Percentiles rank a stretch among this genome's conserved stretches.
Conservation (phyloP, 2,888 invertebrate genomes). For the Cheilosia impressa region DNA sequence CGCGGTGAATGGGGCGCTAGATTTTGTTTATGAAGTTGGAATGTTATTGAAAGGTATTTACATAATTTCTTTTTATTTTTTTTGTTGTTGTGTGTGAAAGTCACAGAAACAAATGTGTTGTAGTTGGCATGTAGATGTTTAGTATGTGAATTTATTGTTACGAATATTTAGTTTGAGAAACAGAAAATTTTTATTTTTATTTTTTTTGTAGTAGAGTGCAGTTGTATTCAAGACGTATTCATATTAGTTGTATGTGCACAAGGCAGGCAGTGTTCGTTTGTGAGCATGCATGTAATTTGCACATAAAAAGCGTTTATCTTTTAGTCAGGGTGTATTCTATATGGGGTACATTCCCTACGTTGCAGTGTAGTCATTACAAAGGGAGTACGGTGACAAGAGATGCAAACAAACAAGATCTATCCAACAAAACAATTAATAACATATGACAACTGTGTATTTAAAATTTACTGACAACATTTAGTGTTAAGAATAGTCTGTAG, state of each 20-base stretch:
- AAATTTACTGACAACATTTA: background rate
- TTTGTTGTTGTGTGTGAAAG: slow-evolving; percentile 28
- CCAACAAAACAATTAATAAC: slow-evolving; percentile 6
- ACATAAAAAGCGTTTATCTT: slow-evolving; percentile 58
- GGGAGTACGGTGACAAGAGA: slow-evolving; percentile 3
- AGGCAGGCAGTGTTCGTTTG: slow-evolving; percentile 46
- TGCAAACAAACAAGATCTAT: slow-evolving; percentile 23
- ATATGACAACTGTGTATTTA: background rate
- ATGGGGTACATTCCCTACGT: slow-evolving; percentile 28
- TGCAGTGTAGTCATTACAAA: slow-evolving; percentile 30
- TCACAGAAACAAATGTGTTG: slow-evolving; percentile 49
- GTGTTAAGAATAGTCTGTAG: background rate
- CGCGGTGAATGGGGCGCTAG: slow-evolving; percentile 98
- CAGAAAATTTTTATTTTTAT: slow-evolving; percentile 4
- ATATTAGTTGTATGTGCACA: slow-evolving; percentile 22
- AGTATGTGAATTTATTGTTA: slow-evolving; percentile 46
- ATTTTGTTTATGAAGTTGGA: slow-evolving; percentile 73
- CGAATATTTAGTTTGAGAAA: slow-evolving; percentile 33
- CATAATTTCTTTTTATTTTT: slow-evolving; percentile 65
- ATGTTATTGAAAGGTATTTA: slow-evolving; percentile 63
- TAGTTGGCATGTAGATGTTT: slow-evolving; percentile 47
- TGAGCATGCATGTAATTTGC: slow-evolving; percentile 45
- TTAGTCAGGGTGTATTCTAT: background rate
- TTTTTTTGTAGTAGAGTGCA: slow-evolving; percentile 30
- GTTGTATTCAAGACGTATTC: background rate